A percentile compares a stretch with the other conserved stretches of the same genome.
Evolutionary conservation across 37 sponge, comb jelly and placozoan species (phyloP).

Genomic region (Spongia lamella): DNA sequence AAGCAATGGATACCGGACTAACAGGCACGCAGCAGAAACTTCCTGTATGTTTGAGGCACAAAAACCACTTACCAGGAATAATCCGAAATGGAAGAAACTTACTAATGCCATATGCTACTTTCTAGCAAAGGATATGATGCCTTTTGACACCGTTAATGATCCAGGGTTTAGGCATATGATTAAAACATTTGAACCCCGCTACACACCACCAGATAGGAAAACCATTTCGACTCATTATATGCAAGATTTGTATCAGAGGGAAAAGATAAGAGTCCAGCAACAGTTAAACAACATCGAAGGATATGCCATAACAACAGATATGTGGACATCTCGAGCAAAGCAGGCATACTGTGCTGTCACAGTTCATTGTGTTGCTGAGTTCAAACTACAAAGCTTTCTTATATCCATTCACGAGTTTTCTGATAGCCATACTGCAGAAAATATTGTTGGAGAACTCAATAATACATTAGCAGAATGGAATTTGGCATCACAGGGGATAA

Average conservation of each 20-base stretch:
- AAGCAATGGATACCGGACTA: too few species aligned
- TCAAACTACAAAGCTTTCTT: constrained; percentile 4
- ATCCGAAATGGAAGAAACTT: constrained; percentile 3
- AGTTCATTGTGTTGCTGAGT: constrained; percentile 17
- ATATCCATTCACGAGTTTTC: background rate
- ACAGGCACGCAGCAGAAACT: too few species aligned
- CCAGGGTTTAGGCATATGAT: constrained; percentile 34
- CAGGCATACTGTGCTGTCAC: constrained; percentile 24
- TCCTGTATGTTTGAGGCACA: too few species aligned
- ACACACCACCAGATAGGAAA: constrained; percentile 20
- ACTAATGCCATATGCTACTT: constrained; percentile 25
- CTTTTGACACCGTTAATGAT: constrained; percentile 32
- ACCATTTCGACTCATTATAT: constrained; percentile 20
- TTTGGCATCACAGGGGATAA: background rate
- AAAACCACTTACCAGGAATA: too few species aligned
- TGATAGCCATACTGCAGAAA: constrained; percentile 3
- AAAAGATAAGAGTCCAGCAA: constrained; percentile 11
- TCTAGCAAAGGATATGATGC: constrained; percentile 43
- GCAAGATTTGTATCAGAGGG: constrained; percentile 15
- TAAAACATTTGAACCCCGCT: constrained; percentile 33
- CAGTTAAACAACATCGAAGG: background rate
- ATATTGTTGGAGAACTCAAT: too few species aligned
- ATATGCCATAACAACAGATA: constrained; percentile 27
- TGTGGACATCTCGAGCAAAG: constrained; percentile 34
- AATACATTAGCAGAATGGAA: constrained; percentile 17